phyloP scores from a whole-genome alignment of 2,113 vertebrate species.

The Corythornis cristatus region DNA sequence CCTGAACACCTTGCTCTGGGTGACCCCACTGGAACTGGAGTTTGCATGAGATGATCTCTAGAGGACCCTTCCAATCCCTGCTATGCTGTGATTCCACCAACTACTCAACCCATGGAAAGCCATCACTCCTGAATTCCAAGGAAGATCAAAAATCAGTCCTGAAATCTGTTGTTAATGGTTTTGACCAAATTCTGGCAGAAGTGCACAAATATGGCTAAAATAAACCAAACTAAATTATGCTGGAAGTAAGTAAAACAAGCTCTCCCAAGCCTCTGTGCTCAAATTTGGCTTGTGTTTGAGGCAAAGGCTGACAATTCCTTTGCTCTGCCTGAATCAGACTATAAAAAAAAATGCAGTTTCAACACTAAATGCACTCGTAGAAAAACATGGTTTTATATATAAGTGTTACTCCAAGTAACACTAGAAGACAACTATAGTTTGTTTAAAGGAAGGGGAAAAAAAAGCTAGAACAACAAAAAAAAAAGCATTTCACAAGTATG shows the following conservation, averaged over 20 bases:
- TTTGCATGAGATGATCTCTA: not conserved
- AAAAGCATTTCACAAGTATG: not conserved
- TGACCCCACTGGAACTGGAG: not conserved
- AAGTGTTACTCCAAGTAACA: not conserved
- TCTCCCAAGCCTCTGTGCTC: not conserved
- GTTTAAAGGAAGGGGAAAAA: not conserved
- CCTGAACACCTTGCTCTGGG: not conserved
- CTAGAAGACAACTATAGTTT: not conserved
- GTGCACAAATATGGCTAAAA: not conserved
- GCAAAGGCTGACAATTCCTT: not conserved
- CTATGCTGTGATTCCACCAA: not conserved
- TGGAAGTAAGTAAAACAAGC: not conserved
- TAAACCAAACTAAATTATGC: not conserved
- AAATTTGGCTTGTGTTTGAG: not conserved
- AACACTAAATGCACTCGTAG: not conserved
- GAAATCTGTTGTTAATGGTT: not conserved
- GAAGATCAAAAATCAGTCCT: not conserved
- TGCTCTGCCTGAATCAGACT: not conserved
- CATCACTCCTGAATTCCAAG: not conserved
- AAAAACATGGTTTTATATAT: not conserved
- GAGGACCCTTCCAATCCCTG: not conserved
- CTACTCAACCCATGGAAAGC: not conserved
- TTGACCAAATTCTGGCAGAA: not conserved
- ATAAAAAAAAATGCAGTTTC: not conserved
- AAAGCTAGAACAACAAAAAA: not conserved